These are phyloP conservation scores for Acanthoscelides obtectus DNA, from an alignment of 2,888 invertebrate species.

Conservation along the genomic window DNA sequence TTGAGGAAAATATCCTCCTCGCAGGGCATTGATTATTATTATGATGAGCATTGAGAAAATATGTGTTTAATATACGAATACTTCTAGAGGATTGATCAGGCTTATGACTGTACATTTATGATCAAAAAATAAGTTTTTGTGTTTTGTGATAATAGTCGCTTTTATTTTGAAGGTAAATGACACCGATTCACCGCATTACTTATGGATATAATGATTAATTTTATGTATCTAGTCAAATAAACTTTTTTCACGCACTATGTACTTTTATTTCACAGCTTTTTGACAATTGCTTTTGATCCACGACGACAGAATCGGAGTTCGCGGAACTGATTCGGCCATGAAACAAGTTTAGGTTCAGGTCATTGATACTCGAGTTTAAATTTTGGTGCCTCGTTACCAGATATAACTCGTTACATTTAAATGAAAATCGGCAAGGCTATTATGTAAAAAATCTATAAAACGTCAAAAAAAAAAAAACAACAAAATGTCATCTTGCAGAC, in stretches of 20 bases:
- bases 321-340: too few species aligned
- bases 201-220: slow-evolving; percentile 18
- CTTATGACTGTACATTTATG: neutral
- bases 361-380: too few species aligned
- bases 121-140: slow-evolving; percentile 9
- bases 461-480: too few species aligned
- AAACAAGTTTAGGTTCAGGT: too few species aligned
- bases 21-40: neutral
- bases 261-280: neutral
- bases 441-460: too few species aligned
- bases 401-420: too few species aligned
- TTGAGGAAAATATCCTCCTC: neutral
- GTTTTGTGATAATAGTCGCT: slow-evolving; percentile 27
- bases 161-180: slow-evolving; percentile 21
- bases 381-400: too few species aligned
- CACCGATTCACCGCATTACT: slow-evolving; percentile 17
- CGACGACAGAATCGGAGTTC: too few species aligned
- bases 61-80: neutral
- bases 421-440: too few species aligned
- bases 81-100: neutral
- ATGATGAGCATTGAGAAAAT: neutral
- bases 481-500: too few species aligned
- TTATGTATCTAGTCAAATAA: slow-evolving; percentile 33
- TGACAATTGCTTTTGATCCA: too few species aligned
- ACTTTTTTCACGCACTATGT: slow-evolving; percentile 23